These are phyloP conservation scores for Melitaea athalia DNA, from an alignment of 2,888 invertebrate species.

Conservation along the genomic window DNA sequence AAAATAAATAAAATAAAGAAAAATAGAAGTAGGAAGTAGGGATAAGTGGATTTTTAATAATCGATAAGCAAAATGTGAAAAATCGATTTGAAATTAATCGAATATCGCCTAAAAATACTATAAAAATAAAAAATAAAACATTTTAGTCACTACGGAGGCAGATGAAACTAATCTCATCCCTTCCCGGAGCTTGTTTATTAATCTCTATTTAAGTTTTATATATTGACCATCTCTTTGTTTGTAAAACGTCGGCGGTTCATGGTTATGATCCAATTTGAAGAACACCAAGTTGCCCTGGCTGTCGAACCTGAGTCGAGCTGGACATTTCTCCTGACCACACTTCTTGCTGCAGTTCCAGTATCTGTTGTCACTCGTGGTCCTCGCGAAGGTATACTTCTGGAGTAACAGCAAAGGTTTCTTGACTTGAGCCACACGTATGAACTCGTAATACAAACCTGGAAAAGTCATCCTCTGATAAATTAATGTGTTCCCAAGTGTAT, in stretches of 20 bases:
- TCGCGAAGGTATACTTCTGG: conserved; percentile 51
- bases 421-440: conserved; percentile 43
- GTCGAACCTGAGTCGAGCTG: conserved; percentile 56
- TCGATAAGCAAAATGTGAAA: no score
- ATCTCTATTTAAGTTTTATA: conserved; percentile 27
- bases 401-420: conserved; percentile 48
- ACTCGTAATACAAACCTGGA: conserved; percentile 45
- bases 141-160: not conserved
- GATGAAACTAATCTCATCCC: not conserved
- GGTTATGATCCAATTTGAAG: conserved; percentile 53
- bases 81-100: no score
- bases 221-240: conserved; percentile 43
- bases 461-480: not conserved
- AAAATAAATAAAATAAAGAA: no score
- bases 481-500: no score
- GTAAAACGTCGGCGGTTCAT: conserved; percentile 47
- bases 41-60: no score
- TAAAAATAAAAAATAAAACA: not conserved
- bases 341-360: conserved; percentile 66
- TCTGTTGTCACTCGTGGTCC: conserved; percentile 53
- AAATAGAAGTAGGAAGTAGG: no score
- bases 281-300: conserved; percentile 48
- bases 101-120: no score
- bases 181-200: not conserved
- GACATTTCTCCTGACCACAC: conserved; percentile 47